Percentiles rank a stretch among this genome's conserved stretches.
Conservation (phyloP, 2,888 invertebrate genomes). For the Sarcophaga caerulescens region DNA sequence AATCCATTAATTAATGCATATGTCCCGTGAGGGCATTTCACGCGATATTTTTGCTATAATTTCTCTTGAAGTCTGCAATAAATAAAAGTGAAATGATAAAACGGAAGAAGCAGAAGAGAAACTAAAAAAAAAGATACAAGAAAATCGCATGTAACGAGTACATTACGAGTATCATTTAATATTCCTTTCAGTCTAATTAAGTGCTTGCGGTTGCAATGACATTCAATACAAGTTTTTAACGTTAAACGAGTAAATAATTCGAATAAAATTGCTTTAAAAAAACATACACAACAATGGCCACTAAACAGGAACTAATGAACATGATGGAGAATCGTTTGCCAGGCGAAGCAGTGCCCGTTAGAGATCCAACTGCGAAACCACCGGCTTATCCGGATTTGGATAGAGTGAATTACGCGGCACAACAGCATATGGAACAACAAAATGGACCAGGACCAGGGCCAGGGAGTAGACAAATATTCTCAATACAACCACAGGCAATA, state of each 20-base stretch:
- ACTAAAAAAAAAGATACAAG: slow-evolving; percentile 25
- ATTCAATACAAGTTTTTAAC: not conserved
- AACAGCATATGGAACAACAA: slow-evolving; percentile 5
- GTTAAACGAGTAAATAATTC: not conserved
- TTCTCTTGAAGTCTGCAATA: no score
- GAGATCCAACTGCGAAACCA: not conserved
- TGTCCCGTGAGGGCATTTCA: no score
- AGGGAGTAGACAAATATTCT: slow-evolving; percentile 1
- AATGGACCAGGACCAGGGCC: not conserved
- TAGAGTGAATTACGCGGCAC: not conserved
- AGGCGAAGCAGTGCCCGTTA: slow-evolving; percentile 50
- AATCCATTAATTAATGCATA: no score
- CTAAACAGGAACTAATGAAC: slow-evolving; percentile 59
- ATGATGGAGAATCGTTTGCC: slow-evolving; percentile 64
- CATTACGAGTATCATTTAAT: slow-evolving; percentile 26
- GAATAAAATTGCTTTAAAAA: not conserved
- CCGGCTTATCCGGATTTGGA: slow-evolving; percentile 54
- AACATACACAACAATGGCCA: slow-evolving; percentile 43
- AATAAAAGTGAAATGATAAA: no score
- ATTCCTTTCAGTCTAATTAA: slow-evolving; percentile 40
- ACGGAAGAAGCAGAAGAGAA: no score
- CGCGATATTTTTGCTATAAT: no score
- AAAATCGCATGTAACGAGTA: slow-evolving; percentile 43
- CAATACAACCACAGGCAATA: slow-evolving; percentile 42
- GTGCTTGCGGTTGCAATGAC: slow-evolving; percentile 4